Evolutionary conservation across 1,140 invertebrate species (phyloP), one percentile per base, ranked within the genome.

Genomic region (Drosophila tropicalis): DNA sequence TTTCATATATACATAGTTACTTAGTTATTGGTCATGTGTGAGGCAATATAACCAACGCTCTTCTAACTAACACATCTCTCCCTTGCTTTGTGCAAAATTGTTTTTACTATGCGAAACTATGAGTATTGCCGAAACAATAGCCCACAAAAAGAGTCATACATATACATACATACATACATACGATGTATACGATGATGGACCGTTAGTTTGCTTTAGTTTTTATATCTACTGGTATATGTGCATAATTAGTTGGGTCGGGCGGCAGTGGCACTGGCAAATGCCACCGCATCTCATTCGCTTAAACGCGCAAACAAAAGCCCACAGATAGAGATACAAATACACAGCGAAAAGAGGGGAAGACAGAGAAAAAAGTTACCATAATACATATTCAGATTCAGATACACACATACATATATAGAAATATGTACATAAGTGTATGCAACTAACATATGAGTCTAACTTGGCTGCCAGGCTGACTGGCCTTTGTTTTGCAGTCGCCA

Each of bases 181-280:
- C n/a, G n/a, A n/a, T 51, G 44, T 58, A 36, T 58, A 36, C 17
- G 29, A 47, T 39, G 72, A 58, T 63, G 55, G 71, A 63, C 68
- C 13, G 67, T 25, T 62, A 13, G 56, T 13, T 70, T 36, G 36
- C 22, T 60, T 76, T 76, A 51, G 25, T 47, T 66, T 70, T 56
- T 39, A 55, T 62, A 56, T 47, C 13, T 74, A 47, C 44, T 74
- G 39, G 36, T 44, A 58, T 78, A 62, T 77, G 65, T 72, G 82
- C 72, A 84, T 89, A 87, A 87, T 87, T 83, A 80, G 70, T 41
- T 70, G 72, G 62, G 41, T 67, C 69, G 78, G 65, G 62, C 54
- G 29, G 56, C 47, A 17, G 44, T 22, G 44, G 17, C 44, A 51
- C 15, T 9, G 44, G 17, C 44, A 22, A 51, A 47, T 34, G 70